phyloP scores from a whole-genome alignment of 2,888 invertebrate genomes.

The Rotaria magnacalcarata region DNA sequence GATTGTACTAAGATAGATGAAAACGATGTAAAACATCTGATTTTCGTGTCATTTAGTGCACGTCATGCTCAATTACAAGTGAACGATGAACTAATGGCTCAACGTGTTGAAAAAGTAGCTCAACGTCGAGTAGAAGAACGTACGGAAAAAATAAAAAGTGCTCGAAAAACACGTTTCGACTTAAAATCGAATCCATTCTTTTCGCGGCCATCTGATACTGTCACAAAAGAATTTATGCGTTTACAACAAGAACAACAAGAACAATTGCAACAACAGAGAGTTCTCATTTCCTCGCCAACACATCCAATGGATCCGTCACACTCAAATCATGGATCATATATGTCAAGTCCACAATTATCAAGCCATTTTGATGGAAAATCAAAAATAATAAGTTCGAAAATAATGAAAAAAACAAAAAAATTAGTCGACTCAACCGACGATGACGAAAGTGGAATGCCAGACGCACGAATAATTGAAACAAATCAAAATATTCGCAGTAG shows the following conservation, averaged over 20 bases:
- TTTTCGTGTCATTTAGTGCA: background rate
- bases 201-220: background rate
- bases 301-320: too few relatives aligned
- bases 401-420: background rate
- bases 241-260: background rate
- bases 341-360: too few relatives aligned
- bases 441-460: background rate
- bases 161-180: background rate
- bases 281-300: too few relatives aligned
- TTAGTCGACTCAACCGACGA: background rate
- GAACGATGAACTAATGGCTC: background rate
- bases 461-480: background rate
- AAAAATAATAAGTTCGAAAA: too few relatives aligned
- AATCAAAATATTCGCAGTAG: background rate
- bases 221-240: background rate
- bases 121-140: slow-evolving; percentile 24
- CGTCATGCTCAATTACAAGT: background rate
- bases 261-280: background rate
- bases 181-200: background rate
- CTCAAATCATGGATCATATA: too few relatives aligned
- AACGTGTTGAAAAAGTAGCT: slow-evolving; percentile 28
- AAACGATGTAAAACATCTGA: too few relatives aligned
- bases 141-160: background rate
- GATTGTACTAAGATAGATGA: too few relatives aligned
- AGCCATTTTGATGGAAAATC: too few relatives aligned